Base-by-base conservation (phyloP, 1,140 invertebrate species). In the Himalopsyche phryganea region DNA sequence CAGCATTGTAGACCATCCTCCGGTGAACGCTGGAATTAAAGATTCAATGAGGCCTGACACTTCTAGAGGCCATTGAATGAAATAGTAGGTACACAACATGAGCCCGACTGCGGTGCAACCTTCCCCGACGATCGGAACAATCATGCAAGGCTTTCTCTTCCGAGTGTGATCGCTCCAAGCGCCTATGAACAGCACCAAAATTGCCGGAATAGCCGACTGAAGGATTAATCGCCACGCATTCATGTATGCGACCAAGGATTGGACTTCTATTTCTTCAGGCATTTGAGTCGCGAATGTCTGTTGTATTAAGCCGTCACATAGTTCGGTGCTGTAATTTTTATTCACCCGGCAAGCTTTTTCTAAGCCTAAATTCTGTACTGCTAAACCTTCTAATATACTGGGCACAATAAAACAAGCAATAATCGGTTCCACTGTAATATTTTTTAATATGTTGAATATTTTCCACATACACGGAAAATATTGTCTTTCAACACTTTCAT, bases 1-100 rank as follows among this genome's bases (percentile, higher is more conserved):
- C 59, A 93, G 85, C 83, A 93, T 88, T 11, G 89, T 90, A 63
- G 92, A 89, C 83, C 87, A 91, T 1, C 91, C 91, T 1, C 90
- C 90, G 5, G 88, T 87, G 0, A 94, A 65, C 0, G 87, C 85
- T 0, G 88, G 88, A 69, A 89, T 89, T 35, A 91, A 76, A 1
- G 85, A 85, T 68, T 88, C 85, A 9, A 84, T 77, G 0, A 86
- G 68, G 0, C 83, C 85, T 10, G 82, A 80, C 0, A 79, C 82
- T 68, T 88, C 85, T 81, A 88, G 85, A 0, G 86, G 85, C 14
- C 84, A 63, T 61, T 83, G 78, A 62, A 84, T 71, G 64, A 84
- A 88, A 67, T 80, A 85, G 59, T 82, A 84, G 1, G 85, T 83
- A 63, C 83, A 83, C 0, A 86, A 55, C 13, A 89, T 77, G 7